These are phyloP conservation scores for Erpetoichthys calabaricus DNA, from an alignment of 2,797 vertebrate species.

Conservation along the genomic window DNA sequence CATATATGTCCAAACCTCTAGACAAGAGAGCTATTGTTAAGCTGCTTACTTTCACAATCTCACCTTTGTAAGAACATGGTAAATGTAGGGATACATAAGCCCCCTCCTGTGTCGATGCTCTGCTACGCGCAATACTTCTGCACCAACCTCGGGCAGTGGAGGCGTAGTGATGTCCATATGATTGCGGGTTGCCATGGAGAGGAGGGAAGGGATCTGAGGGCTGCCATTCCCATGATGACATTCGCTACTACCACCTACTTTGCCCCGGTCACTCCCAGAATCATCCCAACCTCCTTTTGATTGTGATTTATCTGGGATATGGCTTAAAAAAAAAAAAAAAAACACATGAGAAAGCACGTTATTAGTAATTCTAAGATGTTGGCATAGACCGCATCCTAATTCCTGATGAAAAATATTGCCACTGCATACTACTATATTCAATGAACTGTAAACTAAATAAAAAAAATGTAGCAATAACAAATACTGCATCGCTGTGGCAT, in stretches of 20 bases:
- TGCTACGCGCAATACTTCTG: constrained; percentile 76
- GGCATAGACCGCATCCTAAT: too few species aligned
- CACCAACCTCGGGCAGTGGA: constrained; percentile 69
- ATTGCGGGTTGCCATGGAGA: constrained; percentile 81
- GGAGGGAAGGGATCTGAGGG: constrained; percentile 73
- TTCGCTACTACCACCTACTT: constrained; percentile 38
- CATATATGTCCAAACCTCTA: too few species aligned
- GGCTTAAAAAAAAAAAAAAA: constrained; percentile 38
- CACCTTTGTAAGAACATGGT: constrained; percentile 81
- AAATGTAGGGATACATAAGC: constrained; percentile 87
- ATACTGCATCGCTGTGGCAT: too few species aligned
- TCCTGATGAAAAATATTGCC: not conserved
- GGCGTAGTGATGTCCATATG: constrained; percentile 89
- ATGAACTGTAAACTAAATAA: too few species aligned
- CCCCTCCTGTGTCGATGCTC: constrained; percentile 80
- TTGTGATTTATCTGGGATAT: constrained; percentile 60
- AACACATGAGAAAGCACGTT: too few species aligned
- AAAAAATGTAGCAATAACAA: too few species aligned
- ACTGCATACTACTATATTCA: too few species aligned
- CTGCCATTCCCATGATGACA: constrained; percentile 59
- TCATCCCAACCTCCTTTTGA: constrained; percentile 59
- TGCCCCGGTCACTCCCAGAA: constrained; percentile 41
- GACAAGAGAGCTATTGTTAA: too few species aligned
- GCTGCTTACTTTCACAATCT: too few species aligned
- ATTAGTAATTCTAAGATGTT: too few species aligned